These are phyloP conservation scores for Clupea harengus DNA, from an alignment of 2,113 vertebrate species.

Conservation along the genomic window DNA sequence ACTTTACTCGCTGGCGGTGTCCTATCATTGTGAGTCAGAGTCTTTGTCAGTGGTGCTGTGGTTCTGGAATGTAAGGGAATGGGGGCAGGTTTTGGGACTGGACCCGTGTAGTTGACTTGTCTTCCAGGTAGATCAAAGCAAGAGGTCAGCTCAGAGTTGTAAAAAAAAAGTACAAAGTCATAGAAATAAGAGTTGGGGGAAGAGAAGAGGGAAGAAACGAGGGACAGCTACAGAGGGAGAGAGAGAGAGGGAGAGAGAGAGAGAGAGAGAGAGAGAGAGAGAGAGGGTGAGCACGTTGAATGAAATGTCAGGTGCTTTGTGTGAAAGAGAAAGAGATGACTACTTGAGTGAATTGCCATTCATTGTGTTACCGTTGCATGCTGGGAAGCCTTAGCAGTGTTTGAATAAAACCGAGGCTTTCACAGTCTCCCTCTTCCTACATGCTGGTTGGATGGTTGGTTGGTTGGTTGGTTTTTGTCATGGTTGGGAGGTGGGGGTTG, in stretches of 20 bases:
- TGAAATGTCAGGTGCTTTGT: not conserved
- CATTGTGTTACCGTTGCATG: not conserved
- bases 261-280: too few relatives aligned
- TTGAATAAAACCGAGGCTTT: not conserved
- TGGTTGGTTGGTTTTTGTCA: not conserved
- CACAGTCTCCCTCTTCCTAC: not conserved
- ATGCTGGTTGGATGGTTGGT: not conserved
- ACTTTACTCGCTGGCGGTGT: not conserved
- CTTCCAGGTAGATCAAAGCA: too few relatives aligned
- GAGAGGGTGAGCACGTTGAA: too few relatives aligned
- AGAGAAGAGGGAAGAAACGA: too few relatives aligned
- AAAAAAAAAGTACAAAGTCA: too few relatives aligned
- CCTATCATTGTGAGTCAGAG: not conserved
- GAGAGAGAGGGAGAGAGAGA: too few relatives aligned
- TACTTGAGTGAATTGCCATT: not conserved
- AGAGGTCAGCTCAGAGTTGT: too few relatives aligned
- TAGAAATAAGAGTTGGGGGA: too few relatives aligned
- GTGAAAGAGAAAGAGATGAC: not conserved
- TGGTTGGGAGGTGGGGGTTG: not conserved
- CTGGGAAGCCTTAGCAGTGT: not conserved
- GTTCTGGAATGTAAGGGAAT: not conserved
- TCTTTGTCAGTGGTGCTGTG: not conserved
- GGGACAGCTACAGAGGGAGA: too few relatives aligned
- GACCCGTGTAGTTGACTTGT: too few relatives aligned
- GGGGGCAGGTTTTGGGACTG: too few relatives aligned